Base-by-base conservation (phyloP, 1,140 invertebrate species). In the Palaemon carinicauda region DNA sequence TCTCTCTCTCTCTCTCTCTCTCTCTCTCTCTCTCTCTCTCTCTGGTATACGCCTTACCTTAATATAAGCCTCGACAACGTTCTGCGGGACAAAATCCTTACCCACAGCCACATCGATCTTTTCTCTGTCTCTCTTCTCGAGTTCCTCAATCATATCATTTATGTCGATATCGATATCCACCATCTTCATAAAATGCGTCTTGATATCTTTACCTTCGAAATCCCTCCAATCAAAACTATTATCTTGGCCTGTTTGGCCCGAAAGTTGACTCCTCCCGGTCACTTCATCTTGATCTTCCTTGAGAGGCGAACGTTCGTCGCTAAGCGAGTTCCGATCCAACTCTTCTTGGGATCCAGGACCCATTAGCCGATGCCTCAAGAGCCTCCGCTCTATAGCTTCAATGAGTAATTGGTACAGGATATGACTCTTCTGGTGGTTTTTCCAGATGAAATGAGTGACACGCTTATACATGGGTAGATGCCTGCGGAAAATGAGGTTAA, bases 361-460 rank as follows among this genome's bases (percentile, higher is more conserved):
- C 29, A 24, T 24, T 21, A 17, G 17, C 0, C 65, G 0, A 17
- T 17, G n/a, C 5, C 24, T 15, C 29, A 17, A 27, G 21, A 12
- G 65, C 3, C 21, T 10, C 14, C 41, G 52, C 73, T 60, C 24
- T 12, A 60, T 71, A 0, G 29, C 74, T n/a, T 80, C 91, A 69
- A 95, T 93, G 5, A 97, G 93, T 54, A 93, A 92, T 33, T 94
- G 93, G 89, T 97, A 97, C 24, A 96, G 91, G 41, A 92, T 90
- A 89, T 97, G 96, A 0, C 95, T 95, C 90, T 95, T 94, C 2
- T 90, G 90, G 91, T 96, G 94, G 15, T 96, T 96, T 4, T 94
- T 93, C 5, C 94, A 90, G 87, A 96, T 90, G 31, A 93, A 93
- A 3, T 91, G 85, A 82, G 95, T 92, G n/a, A 91, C 90, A 54